phyloP scores from a whole-genome alignment of 2,888 invertebrate species.

The Acanthosoma haemorrhoidale region DNA sequence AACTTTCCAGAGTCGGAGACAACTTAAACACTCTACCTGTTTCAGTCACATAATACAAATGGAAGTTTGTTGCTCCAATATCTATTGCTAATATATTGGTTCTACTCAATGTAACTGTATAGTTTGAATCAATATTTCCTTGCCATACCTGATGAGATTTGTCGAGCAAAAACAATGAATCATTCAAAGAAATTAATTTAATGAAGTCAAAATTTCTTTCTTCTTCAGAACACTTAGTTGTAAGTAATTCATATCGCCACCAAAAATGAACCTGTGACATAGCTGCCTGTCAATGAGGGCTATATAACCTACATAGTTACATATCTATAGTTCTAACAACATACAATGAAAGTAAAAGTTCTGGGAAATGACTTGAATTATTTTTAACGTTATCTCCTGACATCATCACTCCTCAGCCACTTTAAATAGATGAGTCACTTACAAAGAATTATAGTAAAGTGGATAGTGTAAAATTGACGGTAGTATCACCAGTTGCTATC shows the following conservation, averaged over 20 bases:
- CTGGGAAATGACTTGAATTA: neutral
- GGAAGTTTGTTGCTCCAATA: slow-evolving; percentile 57
- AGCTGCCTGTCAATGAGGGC: neutral
- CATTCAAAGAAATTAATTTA: slow-evolving; percentile 22
- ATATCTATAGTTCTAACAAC: neutral
- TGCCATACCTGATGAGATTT: slow-evolving; percentile 30
- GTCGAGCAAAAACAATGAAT: slow-evolving; percentile 30
- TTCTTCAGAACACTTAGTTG: slow-evolving; percentile 21
- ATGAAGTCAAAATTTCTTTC: slow-evolving; percentile 23
- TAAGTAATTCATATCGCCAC: slow-evolving; percentile 22
- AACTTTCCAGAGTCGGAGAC: slow-evolving; percentile 52
- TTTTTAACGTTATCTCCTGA: neutral
- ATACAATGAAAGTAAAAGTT: neutral
- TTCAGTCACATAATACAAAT: slow-evolving; percentile 57
- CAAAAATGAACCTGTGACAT: slow-evolving; percentile 35
- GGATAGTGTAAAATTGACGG: neutral
- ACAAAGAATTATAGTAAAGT: neutral
- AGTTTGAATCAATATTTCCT: slow-evolving; percentile 28
- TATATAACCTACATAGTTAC: slow-evolving; percentile 8
- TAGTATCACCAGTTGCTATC: slow-evolving; percentile 22
- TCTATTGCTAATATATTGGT: slow-evolving; percentile 56
- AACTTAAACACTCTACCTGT: slow-evolving; percentile 58
- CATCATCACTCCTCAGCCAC: neutral
- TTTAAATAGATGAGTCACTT: neutral
- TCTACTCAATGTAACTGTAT: slow-evolving; percentile 45